Conservation (phyloP, 53 echinoderm and acorn worm genomes). For the Hippasteria phrygiana region DNA sequence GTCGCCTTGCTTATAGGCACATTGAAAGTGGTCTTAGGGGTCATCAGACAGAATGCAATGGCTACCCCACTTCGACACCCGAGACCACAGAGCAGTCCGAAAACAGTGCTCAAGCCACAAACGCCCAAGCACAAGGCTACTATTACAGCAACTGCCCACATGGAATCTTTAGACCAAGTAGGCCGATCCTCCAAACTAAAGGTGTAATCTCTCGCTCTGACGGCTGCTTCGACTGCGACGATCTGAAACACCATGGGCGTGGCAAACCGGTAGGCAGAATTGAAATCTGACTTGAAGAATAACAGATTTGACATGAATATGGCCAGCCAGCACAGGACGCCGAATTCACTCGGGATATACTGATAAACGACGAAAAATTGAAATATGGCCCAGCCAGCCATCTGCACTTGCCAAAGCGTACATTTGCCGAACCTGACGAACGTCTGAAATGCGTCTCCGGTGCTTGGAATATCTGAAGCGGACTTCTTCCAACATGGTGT, state of each 20-base stretch:
- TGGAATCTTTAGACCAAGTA: neutral
- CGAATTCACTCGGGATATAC: neutral
- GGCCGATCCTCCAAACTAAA: neutral
- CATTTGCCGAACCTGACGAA: neutral
- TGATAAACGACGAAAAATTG: neutral
- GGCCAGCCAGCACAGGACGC: constrained; percentile 14
- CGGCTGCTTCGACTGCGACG: neutral
- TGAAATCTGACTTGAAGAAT: neutral
- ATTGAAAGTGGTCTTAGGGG: neutral
- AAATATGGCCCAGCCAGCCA: neutral
- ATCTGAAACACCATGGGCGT: neutral
- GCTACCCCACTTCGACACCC: constrained; percentile 37
- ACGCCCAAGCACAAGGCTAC: neutral
- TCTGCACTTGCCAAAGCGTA: neutral
- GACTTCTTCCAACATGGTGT: neutral
- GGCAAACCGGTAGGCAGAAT: constrained; percentile 2
- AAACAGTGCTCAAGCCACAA: neutral
- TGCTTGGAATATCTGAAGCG: neutral
- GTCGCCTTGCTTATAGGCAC: neutral
- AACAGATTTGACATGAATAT: neutral
- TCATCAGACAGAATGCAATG: constrained; percentile 44
- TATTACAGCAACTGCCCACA: neutral
- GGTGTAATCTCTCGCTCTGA: neutral
- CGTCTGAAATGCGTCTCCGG: neutral
- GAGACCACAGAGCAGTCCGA: neutral